Percentiles rank a stretch among this genome's conserved stretches.
Evolutionary conservation across 2,113 vertebrate species (phyloP).

Genomic region (Sceloporus tristichus): DNA sequence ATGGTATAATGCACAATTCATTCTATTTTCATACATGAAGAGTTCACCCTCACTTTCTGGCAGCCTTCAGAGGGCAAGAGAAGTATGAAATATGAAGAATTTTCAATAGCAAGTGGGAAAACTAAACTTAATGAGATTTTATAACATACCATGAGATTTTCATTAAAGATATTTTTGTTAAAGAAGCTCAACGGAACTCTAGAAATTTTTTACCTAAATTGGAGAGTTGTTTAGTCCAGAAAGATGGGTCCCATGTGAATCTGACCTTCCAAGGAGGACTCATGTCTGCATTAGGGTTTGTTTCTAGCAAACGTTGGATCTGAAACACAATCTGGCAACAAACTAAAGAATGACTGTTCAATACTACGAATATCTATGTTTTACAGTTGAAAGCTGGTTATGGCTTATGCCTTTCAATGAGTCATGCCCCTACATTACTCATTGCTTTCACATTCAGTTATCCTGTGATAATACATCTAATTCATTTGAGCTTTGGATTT

Average conservation of each 20-base stretch:
- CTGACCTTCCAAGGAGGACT: slow-evolving; percentile 91
- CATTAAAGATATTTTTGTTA: neutral
- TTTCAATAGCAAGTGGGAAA: neutral
- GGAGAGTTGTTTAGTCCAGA: slow-evolving; percentile 95
- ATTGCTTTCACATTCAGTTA: neutral
- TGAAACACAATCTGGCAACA: slow-evolving; percentile 91
- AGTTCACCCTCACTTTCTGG: neutral
- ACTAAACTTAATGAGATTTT: neutral
- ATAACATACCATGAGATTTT: neutral
- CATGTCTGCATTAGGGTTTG: slow-evolving; percentile 83
- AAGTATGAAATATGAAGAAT: neutral
- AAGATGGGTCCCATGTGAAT: slow-evolving; percentile 97
- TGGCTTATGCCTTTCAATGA: neutral
- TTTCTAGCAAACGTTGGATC: slow-evolving; percentile 93
- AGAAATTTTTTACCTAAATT: slow-evolving; percentile 83
- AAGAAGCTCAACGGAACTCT: neutral
- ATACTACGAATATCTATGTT: neutral
- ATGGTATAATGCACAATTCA: neutral
- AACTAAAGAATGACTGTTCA: slow-evolving; percentile 32
- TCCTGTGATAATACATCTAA: neutral
- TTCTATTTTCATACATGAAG: neutral
- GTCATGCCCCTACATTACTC: neutral
- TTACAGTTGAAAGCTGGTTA: neutral
- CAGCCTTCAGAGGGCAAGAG: neutral
- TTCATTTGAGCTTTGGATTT: neutral